Conservation (phyloP, 2,888 invertebrate genomes). For the Shargacucullia verbasci region DNA sequence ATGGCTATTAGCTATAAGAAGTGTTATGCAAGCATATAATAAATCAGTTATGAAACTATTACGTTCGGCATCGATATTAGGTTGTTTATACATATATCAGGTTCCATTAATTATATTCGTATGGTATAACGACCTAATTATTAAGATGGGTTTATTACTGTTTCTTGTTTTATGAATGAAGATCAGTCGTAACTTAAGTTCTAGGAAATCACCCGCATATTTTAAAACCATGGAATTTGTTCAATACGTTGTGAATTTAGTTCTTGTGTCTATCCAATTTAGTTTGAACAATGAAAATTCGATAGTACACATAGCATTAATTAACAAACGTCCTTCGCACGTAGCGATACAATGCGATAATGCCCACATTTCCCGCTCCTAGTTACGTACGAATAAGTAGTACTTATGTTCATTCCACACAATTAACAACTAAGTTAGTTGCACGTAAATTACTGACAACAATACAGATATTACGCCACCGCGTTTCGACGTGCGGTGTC, state of each 20-base stretch:
- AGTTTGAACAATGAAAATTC: conserved; percentile 52
- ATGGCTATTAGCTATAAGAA: conserved; percentile 60
- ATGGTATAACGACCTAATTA: conserved; percentile 12
- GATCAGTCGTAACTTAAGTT: conserved; percentile 7
- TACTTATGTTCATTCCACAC: conserved; percentile 66
- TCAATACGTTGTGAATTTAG: conserved; percentile 20
- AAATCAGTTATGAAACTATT: conserved; percentile 63
- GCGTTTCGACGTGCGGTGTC: conserved; percentile 74
- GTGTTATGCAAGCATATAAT: conserved; percentile 66
- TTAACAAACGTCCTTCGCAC: conserved; percentile 68
- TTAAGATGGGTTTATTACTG: conserved; percentile 1
- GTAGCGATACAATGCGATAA: conserved; percentile 70
- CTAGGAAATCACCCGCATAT: neutral
- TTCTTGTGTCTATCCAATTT: conserved; percentile 27
- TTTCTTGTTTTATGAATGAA: conserved; percentile 3
- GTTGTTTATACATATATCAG: conserved; percentile 19
- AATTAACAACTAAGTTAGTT: conserved; percentile 72
- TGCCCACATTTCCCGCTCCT: conserved; percentile 72
- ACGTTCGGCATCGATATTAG: conserved; percentile 43
- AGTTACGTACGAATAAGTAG: conserved; percentile 58
- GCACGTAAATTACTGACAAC: conserved; percentile 75
- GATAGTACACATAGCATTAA: conserved; percentile 57
- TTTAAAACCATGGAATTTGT: neutral
- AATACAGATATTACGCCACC: conserved; percentile 78
- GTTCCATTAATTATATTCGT: conserved; percentile 11